A percentile compares a stretch with the other conserved stretches of the same genome.
These are phyloP conservation scores for Hemiscyllium ocellatum DNA, from an alignment of 2,113 vertebrate genomes.

Conservation along the genomic window DNA sequence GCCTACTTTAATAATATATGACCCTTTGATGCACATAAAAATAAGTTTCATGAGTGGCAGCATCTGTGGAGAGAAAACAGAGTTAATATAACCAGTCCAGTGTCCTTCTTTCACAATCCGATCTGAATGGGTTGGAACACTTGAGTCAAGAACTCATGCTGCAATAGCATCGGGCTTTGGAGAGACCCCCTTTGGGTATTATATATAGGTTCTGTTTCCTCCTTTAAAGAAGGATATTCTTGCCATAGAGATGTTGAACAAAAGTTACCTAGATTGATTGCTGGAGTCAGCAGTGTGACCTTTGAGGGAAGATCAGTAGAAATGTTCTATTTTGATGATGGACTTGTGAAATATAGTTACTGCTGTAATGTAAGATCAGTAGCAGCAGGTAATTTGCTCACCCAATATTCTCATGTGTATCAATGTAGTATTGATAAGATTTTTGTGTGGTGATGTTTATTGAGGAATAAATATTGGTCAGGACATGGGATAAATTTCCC, in stretches of 20 bases:
- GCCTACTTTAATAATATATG: not conserved
- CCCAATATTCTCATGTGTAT: not conserved
- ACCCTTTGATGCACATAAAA: not conserved
- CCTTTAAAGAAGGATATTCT: not conserved
- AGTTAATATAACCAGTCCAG: no score
- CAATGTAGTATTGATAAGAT: no score
- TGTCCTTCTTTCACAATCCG: no score
- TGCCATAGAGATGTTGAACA: not conserved
- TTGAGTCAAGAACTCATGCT: not conserved
- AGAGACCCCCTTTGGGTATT: not conserved
- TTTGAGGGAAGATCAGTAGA: not conserved
- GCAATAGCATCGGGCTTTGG: not conserved
- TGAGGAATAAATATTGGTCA: no score
- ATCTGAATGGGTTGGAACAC: not conserved
- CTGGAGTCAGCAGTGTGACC: not conserved
- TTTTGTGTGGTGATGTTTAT: no score
- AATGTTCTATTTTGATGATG: not conserved
- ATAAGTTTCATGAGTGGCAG: not conserved
- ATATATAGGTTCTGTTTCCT: not conserved
- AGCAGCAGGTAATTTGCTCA: not conserved
- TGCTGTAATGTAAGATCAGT: not conserved
- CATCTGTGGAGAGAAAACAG: no score
- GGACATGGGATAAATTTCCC: no score
- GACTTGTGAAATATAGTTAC: not conserved
- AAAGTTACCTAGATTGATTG: not conserved